Evolutionary conservation across 1,140 invertebrate genomes (phyloP).

Genomic region (Pseudomyrmex gracilis): DNA sequence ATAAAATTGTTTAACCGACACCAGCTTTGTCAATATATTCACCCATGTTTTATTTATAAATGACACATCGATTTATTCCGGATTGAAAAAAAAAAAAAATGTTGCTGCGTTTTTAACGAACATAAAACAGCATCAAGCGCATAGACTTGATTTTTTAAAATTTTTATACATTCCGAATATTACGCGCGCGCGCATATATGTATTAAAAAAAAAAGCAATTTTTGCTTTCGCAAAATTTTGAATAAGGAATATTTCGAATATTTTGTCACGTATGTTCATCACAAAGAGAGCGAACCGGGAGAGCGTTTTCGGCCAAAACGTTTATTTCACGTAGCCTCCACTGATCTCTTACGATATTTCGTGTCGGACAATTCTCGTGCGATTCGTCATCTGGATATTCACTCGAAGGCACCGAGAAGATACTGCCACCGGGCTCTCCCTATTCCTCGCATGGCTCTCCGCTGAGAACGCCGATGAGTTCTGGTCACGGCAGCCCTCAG

Average conservation of each 20-base stretch:
- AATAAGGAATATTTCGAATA: neutral
- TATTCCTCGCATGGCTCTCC: slow-evolving; percentile 79
- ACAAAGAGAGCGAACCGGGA: neutral
- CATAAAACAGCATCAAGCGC: neutral
- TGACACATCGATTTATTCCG: neutral
- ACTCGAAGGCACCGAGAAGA: slow-evolving; percentile 78
- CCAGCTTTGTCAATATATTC: neutral
- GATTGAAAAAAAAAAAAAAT: neutral
- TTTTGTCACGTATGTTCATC: neutral
- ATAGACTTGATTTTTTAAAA: slow-evolving; percentile 7
- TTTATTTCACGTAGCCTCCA: slow-evolving; percentile 27
- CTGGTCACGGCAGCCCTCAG: slow-evolving; percentile 78
- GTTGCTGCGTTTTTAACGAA: neutral
- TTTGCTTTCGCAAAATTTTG: too few species aligned
- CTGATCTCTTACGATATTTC: slow-evolving; percentile 43
- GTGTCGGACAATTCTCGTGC: slow-evolving; percentile 8
- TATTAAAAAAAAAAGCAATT: too few species aligned
- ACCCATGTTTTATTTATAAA: neutral
- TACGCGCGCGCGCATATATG: too few species aligned
- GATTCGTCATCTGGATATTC: slow-evolving; percentile 67
- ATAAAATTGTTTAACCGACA: neutral
- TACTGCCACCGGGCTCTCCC: slow-evolving; percentile 73
- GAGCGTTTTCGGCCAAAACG: neutral
- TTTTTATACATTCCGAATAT: slow-evolving; percentile 2
- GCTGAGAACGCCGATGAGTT: slow-evolving; percentile 78